phyloP scores from a whole-genome alignment of 2,888 invertebrate genomes.

The Hypomecis punctinalis region DNA sequence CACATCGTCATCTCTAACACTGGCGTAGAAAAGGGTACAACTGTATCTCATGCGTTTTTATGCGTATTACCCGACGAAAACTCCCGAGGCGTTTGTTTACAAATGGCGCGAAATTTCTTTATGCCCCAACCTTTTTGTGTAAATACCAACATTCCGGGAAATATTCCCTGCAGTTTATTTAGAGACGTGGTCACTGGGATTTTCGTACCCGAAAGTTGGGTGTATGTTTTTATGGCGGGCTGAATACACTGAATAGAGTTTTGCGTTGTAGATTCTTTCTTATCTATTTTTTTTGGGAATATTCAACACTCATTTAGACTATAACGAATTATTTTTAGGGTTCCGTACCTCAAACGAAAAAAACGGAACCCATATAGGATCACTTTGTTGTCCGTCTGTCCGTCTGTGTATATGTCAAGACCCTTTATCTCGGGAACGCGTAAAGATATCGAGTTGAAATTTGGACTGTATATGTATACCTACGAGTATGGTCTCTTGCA shows the following conservation, averaged over 20 bases:
- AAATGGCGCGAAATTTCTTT: slow-evolving; percentile 66
- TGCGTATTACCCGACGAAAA: slow-evolving; percentile 43
- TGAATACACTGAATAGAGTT: slow-evolving; percentile 14
- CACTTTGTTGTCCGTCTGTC: no score
- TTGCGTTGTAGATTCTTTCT: slow-evolving; percentile 1
- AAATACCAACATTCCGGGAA: slow-evolving; percentile 49
- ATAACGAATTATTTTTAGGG: no score
- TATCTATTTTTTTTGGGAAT: neutral
- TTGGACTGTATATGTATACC: no score
- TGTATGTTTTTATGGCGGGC: slow-evolving; percentile 27
- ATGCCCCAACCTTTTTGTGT: slow-evolving; percentile 58
- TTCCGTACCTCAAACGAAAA: no score
- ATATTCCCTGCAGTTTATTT: slow-evolving; percentile 50
- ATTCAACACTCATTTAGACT: neutral
- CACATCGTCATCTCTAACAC: slow-evolving; percentile 39
- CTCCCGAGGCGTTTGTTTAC: slow-evolving; percentile 56
- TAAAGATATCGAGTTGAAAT: no score
- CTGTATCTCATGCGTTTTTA: slow-evolving; percentile 51
- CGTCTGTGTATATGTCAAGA: no score
- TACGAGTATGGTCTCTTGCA: no score
- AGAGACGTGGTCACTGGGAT: slow-evolving; percentile 21
- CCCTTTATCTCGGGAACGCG: no score
- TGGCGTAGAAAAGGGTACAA: slow-evolving; percentile 39
- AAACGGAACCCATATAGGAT: no score
- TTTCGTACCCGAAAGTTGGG: slow-evolving; percentile 15